Percentiles rank a stretch among this genome's conserved stretches.
phyloP scores from a whole-genome alignment of 2,113 vertebrate genomes.

The Dromas ardeola region DNA sequence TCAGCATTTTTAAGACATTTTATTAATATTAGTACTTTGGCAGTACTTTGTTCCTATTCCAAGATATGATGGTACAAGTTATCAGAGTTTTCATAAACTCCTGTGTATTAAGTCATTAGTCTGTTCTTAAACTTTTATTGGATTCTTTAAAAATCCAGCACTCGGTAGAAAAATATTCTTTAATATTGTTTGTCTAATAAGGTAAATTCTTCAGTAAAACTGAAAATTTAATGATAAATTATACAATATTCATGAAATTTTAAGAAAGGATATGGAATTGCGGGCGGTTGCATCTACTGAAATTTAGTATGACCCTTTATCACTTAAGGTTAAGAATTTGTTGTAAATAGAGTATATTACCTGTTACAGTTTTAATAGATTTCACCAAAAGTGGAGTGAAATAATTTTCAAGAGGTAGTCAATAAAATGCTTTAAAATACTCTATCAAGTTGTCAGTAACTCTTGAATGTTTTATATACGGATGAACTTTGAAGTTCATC shows the following conservation, averaged over 20 bases:
- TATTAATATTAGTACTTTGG: neutral
- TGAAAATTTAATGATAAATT: neutral
- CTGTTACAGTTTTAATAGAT: neutral
- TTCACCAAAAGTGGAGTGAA: neutral
- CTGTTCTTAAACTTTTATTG: neutral
- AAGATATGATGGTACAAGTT: neutral
- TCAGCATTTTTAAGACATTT: neutral
- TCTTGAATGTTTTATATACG: neutral
- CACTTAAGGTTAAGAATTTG: neutral
- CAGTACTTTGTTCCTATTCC: neutral
- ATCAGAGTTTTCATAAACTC: constrained; percentile 13
- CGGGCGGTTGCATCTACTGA: neutral
- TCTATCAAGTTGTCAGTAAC: neutral
- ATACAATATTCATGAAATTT: neutral
- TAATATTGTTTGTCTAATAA: neutral
- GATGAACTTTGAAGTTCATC: neutral
- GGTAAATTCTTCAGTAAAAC: neutral
- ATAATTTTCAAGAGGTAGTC: neutral
- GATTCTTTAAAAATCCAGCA: neutral
- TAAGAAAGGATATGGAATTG: neutral
- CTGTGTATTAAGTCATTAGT: neutral
- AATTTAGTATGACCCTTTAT: neutral
- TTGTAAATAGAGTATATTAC: neutral
- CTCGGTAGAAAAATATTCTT: neutral
- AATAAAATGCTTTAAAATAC: neutral